phyloP scores from a whole-genome alignment of 2,113 vertebrate species.

The Scomber japonicus region DNA sequence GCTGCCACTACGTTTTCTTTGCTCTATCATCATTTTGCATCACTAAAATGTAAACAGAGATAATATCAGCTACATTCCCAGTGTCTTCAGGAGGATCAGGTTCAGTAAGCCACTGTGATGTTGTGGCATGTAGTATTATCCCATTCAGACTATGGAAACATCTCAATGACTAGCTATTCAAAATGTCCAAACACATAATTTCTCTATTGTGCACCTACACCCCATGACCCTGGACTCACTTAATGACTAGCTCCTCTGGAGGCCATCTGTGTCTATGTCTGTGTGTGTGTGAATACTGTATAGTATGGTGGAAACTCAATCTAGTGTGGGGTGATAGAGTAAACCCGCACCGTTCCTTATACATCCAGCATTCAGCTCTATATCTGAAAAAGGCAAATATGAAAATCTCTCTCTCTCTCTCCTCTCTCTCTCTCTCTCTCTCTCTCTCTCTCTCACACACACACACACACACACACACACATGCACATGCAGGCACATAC shows the following conservation, averaged over 20 bases:
- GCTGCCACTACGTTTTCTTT: conserved; percentile 40
- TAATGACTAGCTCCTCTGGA: conserved; percentile 70
- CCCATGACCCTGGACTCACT: conserved; percentile 63
- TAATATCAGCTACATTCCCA: conserved; percentile 61
- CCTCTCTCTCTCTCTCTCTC: not conserved
- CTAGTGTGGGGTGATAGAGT: conserved; percentile 75
- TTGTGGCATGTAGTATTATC: conserved; percentile 63
- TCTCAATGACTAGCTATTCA: conserved; percentile 71
- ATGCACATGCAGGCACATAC: not conserved
- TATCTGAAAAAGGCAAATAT: conserved; percentile 55
- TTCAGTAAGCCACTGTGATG: conserved; percentile 60
- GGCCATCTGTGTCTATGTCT: conserved; percentile 63
- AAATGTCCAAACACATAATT: conserved; percentile 78
- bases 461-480: conserved; percentile 21
- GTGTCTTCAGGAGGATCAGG: conserved; percentile 63
- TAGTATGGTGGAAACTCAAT: conserved; percentile 73
- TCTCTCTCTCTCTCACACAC: not conserved
- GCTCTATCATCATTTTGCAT: conserved; percentile 52
- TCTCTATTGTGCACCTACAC: conserved; percentile 71
- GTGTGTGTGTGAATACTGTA: conserved; percentile 49
- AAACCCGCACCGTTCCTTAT: conserved; percentile 65
- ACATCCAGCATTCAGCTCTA: conserved; percentile 61
- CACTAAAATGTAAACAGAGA: conserved; percentile 75
- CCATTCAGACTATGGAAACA: conserved; percentile 72
- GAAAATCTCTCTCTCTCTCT: conserved; percentile 21